phyloP scores from a whole-genome alignment of 2,888 invertebrate species.

The Rambutsinella grinnellia region DNA sequence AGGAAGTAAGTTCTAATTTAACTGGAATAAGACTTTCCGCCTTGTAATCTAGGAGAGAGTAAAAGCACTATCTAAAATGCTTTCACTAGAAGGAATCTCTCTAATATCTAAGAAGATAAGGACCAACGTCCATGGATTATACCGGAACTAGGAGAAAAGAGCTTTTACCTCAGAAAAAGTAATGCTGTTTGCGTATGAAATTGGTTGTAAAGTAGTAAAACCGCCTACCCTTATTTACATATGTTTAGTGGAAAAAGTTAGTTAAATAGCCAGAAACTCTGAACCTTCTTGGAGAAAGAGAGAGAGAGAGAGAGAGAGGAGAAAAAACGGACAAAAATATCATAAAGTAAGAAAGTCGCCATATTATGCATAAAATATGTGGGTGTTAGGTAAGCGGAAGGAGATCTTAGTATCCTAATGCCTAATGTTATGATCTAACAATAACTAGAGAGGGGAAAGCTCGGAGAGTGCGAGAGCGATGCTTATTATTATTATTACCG shows the following conservation, averaged over 20 bases:
- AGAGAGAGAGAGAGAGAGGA: not conserved
- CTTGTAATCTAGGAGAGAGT: no score
- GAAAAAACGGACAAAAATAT: not conserved
- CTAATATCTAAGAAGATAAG: no score
- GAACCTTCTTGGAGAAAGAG: no score
- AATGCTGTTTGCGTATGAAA: not conserved
- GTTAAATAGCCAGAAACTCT: not conserved
- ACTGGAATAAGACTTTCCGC: no score
- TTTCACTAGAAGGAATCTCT: no score
- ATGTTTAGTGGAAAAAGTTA: not conserved
- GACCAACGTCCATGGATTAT: no score
- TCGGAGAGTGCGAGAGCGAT: slow-evolving; percentile 28
- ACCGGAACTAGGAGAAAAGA: no score
- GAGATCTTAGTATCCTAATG: not conserved
- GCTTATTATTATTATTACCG: slow-evolving; percentile 51
- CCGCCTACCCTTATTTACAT: slow-evolving; percentile 5
- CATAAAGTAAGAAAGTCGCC: not conserved
- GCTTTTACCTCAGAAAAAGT: no score
- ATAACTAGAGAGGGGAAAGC: not conserved
- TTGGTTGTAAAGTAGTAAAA: not conserved
- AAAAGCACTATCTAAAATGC: no score
- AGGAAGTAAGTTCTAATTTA: no score
- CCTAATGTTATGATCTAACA: not conserved
- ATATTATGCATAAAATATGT: not conserved
- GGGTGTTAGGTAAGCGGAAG: not conserved